phyloP scores from a whole-genome alignment of 2,888 invertebrate genomes.

The Barypeithes pellucidus region DNA sequence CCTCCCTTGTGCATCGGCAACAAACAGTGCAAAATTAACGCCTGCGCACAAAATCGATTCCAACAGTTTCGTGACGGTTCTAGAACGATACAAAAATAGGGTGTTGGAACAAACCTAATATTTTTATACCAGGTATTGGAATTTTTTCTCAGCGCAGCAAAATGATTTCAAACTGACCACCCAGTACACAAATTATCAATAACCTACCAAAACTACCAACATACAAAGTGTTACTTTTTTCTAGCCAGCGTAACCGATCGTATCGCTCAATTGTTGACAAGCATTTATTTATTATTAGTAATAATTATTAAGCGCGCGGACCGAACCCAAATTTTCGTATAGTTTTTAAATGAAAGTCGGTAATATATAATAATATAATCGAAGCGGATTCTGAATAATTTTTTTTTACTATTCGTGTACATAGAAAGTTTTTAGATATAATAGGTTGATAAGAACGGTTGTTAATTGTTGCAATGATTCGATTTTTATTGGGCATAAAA shows the following conservation, averaged over 20 bases:
- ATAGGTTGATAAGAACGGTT: constrained; percentile 20
- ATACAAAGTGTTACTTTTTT: constrained; percentile 45
- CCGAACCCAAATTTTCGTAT: constrained; percentile 49
- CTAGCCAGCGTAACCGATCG: constrained; percentile 24
- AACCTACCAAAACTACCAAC: constrained; percentile 17
- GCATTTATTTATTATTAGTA: constrained; percentile 45
- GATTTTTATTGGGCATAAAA: constrained; percentile 27
- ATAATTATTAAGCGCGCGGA: constrained; percentile 44
- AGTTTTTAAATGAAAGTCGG: constrained; percentile 48
- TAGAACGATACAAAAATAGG: too few species aligned
- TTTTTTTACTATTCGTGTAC: constrained; percentile 30
- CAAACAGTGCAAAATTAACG: too few species aligned
- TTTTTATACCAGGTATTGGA: too few species aligned
- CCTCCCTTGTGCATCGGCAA: too few species aligned
- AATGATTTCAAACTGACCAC: not conserved
- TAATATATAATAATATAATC: not conserved
- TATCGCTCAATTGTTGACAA: constrained; percentile 47
- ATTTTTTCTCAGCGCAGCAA: too few species aligned
- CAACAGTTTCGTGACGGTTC: too few species aligned
- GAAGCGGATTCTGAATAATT: constrained; percentile 33
- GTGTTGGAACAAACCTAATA: too few species aligned
- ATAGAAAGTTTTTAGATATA: constrained; percentile 45
- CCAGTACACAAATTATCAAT: constrained; percentile 23
- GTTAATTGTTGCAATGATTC: constrained; percentile 43
- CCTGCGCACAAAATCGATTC: too few species aligned